Conservation (phyloP, 2,113 vertebrate genomes). For the mouse (Mus musculus) region DNA sequence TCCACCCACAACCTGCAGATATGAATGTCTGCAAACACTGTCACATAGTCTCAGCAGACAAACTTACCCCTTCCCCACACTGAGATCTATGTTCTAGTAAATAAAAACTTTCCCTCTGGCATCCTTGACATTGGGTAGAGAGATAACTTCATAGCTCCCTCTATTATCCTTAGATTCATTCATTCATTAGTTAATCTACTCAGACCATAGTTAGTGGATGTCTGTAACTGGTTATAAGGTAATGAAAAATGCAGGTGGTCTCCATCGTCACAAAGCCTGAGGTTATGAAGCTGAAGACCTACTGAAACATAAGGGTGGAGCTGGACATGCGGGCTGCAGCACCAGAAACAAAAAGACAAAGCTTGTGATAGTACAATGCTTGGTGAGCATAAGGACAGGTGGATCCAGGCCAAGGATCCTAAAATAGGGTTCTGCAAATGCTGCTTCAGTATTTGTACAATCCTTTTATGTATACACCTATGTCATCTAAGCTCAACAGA, state of each 20-base stretch:
- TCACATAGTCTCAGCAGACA: neutral
- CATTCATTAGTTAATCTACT: neutral
- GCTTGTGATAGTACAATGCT: neutral
- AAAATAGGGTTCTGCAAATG: neutral
- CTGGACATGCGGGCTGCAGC: too few species aligned
- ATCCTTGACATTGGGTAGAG: neutral
- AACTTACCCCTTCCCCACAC: neutral
- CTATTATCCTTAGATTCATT: neutral
- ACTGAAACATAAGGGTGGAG: neutral
- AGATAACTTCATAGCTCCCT: neutral
- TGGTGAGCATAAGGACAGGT: neutral
- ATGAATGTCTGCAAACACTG: neutral
- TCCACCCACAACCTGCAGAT: rapidly evolving
- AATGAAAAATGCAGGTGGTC: neutral
- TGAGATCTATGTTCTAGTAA: neutral
- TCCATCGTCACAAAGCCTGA: neutral
- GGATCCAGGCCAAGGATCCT: too few species aligned
- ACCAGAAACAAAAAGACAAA: neutral
- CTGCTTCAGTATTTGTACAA: neutral
- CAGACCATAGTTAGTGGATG: neutral
- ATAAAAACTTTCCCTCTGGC: neutral
- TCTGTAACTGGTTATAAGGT: neutral
- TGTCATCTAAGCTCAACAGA: neutral
- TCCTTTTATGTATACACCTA: neutral
- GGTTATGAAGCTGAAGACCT: neutral